Evolutionary conservation across 2,888 invertebrate species (phyloP).

Genomic region (Epinotia demarniana): DNA sequence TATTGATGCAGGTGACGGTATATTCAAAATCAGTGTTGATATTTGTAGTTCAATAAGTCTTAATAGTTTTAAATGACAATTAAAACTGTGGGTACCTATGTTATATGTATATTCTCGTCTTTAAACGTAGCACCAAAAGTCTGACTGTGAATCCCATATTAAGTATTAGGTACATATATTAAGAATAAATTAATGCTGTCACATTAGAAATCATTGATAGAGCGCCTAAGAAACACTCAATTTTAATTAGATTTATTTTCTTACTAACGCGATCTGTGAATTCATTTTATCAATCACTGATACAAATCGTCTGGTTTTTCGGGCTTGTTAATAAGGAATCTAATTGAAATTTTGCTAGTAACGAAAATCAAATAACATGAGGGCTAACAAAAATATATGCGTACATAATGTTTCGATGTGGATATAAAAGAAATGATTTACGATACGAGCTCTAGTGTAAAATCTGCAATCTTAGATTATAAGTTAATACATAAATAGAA

Average conservation of each 20-base stretch:
- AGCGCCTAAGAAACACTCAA: neutral
- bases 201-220: neutral
- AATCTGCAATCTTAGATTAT: constrained; percentile 29
- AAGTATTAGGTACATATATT: constrained; percentile 12
- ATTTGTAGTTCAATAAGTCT: neutral
- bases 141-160: constrained; percentile 19
- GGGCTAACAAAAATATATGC: neutral
- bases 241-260: constrained; percentile 29
- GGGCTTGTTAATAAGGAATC: constrained; percentile 11
- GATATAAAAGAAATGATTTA: neutral
- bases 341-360: constrained; percentile 39
- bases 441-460: constrained; percentile 1
- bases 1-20: too few relatives aligned
- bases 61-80: neutral
- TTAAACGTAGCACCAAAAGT: constrained; percentile 30
- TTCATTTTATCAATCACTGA: neutral
- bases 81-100: neutral
- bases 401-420: too few relatives aligned
- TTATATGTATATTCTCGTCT: constrained; percentile 25
- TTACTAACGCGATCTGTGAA: constrained; percentile 14
- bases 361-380: neutral
- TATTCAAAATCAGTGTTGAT: neutral
- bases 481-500: constrained; percentile 13
- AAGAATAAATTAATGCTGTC: neutral
- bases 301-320: neutral